Base-by-base conservation (phyloP, 2,113 vertebrate species). In the Australoheros scitulus region DNA sequence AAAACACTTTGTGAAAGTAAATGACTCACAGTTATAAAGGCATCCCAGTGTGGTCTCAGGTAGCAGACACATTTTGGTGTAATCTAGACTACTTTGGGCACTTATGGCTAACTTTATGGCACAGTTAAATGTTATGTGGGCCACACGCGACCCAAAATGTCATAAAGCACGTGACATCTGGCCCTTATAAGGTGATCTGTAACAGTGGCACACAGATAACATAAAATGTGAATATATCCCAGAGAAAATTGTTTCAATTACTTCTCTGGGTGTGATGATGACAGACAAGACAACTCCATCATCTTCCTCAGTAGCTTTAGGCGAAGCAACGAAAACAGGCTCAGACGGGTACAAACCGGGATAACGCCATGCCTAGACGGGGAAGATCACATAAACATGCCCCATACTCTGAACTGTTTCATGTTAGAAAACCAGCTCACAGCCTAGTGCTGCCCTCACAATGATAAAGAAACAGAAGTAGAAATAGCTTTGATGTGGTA, bases 301-400 rank as follows among this genome's bases (percentile, higher is more conserved):
- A 84, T 99, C 98, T 93, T 99, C 97, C 79, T 96, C 96, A 0
- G 2, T 92, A 56, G 96, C 93, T 11, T 92, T 41, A 11, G 97
- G 97, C 56, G 94, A 93, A 59, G 97, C 96, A 86, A 99, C 97
- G 95, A 98, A 99, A 94, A 98, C 92, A 2, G 97, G 97, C 91
- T 99, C 98, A 78, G 98, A 99, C 1, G 97, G 97, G 94, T 95
- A 99, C 93, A 94, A 96, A 55, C 96, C 96, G 7, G 97, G 94
- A 92, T 97, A 94, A 89, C 94, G 94, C 98, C 98, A 99, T 59
- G 96, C 94, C 97, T 99, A 81, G 56, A 83, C 52, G 83, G 72
- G 61, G 20, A 59, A 82, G 74, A 88, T 87, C 81, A 88, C 74
- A 90, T 64, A 87, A 81, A 76, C 76, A 85, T 60, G 76, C 65